These are phyloP conservation scores for Bugulina stolonifera DNA, from an alignment of 2,888 invertebrate genomes.

Conservation along the genomic window DNA sequence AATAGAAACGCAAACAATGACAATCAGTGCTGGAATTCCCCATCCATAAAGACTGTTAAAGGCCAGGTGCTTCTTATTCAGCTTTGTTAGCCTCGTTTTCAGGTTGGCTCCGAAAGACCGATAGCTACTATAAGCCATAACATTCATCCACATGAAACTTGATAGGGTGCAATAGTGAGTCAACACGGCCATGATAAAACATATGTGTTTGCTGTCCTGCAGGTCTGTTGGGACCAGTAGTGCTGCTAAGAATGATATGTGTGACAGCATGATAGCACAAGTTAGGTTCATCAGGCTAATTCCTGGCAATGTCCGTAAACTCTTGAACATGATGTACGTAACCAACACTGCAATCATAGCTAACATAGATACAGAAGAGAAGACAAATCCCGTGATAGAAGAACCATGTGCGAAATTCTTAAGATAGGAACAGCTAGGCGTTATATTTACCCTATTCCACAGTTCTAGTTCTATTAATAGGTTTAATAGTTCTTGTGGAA, in stretches of 20 bases:
- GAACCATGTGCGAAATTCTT: slow-evolving; percentile 11
- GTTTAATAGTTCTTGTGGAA: neutral
- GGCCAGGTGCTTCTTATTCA: slow-evolving; percentile 36
- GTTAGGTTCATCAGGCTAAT: slow-evolving; percentile 51
- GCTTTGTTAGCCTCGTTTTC: slow-evolving; percentile 34
- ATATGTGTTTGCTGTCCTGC: slow-evolving; percentile 60
- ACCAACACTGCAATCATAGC: slow-evolving; percentile 43
- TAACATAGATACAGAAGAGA: slow-evolving; percentile 39
- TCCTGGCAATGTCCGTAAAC: slow-evolving; percentile 50
- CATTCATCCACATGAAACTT: slow-evolving; percentile 65
- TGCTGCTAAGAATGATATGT: slow-evolving; percentile 48
- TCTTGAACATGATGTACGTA: slow-evolving; percentile 45
- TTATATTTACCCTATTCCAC: slow-evolving; percentile 8
- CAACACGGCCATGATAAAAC: slow-evolving; percentile 59
- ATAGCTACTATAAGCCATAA: slow-evolving; percentile 60
- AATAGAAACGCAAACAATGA: slow-evolving; percentile 40
- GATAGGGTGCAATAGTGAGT: slow-evolving; percentile 64
- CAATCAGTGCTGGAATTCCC: slow-evolving; percentile 61
- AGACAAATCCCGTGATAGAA: slow-evolving; percentile 11
- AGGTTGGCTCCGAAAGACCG: slow-evolving; percentile 54
- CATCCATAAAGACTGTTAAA: slow-evolving; percentile 61
- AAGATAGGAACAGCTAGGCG: neutral
- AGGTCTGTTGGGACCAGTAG: slow-evolving; percentile 56
- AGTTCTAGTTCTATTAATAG: neutral
- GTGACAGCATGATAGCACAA: slow-evolving; percentile 43